A percentile compares a stretch with the other conserved stretches of the same genome.
These are phyloP conservation scores for Gymnocheta viridis DNA, from an alignment of 2,888 invertebrate genomes.

Conservation along the genomic window DNA sequence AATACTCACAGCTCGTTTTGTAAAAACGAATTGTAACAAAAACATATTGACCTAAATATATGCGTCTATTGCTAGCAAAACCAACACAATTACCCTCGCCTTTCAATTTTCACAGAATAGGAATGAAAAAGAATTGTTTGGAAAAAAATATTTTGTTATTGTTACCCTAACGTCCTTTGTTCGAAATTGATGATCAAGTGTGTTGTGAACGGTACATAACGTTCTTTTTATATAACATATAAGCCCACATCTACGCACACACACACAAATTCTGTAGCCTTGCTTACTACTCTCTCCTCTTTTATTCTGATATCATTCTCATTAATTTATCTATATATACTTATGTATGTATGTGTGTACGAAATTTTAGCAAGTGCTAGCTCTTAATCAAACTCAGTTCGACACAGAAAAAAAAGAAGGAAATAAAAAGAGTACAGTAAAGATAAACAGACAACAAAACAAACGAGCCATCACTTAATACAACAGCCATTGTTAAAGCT, in stretches of 20 bases:
- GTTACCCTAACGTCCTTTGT: slow-evolving; percentile 56
- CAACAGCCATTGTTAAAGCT: slow-evolving; percentile 65
- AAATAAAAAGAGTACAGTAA: slow-evolving; percentile 23
- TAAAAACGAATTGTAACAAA: slow-evolving; percentile 54
- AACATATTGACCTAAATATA: slow-evolving; percentile 68
- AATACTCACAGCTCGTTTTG: not conserved
- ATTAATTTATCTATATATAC: slow-evolving; percentile 61
- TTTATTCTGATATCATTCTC: slow-evolving; percentile 47
- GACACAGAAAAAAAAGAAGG: slow-evolving; percentile 9
- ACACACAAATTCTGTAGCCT: not conserved
- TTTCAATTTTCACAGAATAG: not conserved
- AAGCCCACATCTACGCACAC: slow-evolving; percentile 1
- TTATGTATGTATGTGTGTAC: too few species aligned
- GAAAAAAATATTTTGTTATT: slow-evolving; percentile 25
- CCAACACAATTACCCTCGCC: not conserved
- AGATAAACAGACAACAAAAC: slow-evolving; percentile 45
- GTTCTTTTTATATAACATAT: slow-evolving; percentile 7
- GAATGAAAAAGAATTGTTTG: not conserved
- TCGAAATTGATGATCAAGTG: slow-evolving; percentile 65
- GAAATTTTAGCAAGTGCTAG: slow-evolving; percentile 48
- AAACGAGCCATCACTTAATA: slow-evolving; percentile 63
- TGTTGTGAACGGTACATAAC: slow-evolving; percentile 62
- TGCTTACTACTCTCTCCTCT: not conserved
- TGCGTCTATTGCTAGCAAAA: not conserved
- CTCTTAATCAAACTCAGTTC: slow-evolving; percentile 67